These are phyloP conservation scores for Leptopilina clavipes DNA, from an alignment of 1,140 invertebrate species.

Conservation along the genomic window DNA sequence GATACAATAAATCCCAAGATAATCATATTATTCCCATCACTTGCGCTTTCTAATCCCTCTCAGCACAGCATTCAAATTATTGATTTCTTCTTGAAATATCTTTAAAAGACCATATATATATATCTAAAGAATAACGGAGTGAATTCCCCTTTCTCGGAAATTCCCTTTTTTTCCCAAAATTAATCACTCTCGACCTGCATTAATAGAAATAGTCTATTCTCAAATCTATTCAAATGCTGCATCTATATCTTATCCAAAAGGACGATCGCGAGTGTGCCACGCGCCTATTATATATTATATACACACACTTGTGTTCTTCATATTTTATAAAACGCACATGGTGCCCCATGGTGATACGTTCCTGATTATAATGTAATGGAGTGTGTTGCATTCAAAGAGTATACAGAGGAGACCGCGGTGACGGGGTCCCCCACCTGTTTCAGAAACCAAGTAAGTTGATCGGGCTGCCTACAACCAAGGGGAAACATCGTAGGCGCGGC, in stretches of 20 bases:
- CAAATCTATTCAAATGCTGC: neutral
- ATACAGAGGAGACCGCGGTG: constrained; percentile 45
- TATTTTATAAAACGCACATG: neutral
- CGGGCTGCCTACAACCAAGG: constrained; percentile 56
- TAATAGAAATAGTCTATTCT: neutral
- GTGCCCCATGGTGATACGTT: constrained; percentile 36
- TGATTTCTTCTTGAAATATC: neutral
- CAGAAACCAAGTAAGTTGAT: constrained; percentile 53
- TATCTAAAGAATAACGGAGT: neutral
- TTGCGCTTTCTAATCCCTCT: neutral
- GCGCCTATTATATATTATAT: neutral
- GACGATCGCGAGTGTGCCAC: neutral
- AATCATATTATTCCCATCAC: neutral
- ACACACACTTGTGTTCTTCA: neutral
- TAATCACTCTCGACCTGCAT: neutral
- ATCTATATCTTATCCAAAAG: constrained; percentile 1
- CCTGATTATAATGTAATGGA: constrained; percentile 54
- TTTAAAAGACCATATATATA: no score
- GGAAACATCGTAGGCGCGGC: constrained; percentile 67
- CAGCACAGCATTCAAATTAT: no score
- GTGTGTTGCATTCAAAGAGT: constrained; percentile 56
- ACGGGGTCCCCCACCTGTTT: constrained; percentile 67
- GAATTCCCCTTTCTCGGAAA: neutral
- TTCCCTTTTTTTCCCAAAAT: neutral
- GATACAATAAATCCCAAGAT: neutral